phyloP scores from a whole-genome alignment of 2,113 vertebrate genomes.

The Nicator chloris region DNA sequence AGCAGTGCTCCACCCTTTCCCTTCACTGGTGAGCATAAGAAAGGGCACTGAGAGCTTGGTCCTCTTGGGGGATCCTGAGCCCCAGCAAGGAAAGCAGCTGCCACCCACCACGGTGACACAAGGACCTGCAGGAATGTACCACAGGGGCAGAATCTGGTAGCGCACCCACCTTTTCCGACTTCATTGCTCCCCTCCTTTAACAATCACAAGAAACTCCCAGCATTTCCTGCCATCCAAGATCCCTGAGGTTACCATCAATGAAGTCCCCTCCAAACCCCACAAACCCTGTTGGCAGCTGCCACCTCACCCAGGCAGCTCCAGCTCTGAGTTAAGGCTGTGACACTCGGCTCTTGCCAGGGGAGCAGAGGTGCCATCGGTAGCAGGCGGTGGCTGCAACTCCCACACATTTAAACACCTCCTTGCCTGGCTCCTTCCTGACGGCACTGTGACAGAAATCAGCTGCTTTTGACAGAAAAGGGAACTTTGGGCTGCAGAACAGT shows the following conservation, averaged over 20 bases:
- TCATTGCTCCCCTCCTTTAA: neutral
- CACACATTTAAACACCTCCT: neutral
- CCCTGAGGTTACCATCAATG: neutral
- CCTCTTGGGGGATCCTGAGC: neutral
- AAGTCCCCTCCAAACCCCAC: neutral
- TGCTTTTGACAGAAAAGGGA: neutral
- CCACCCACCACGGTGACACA: rapidly evolving
- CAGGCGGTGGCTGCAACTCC: neutral
- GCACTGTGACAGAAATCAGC: neutral
- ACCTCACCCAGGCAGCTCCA: neutral
- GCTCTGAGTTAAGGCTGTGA: rapidly evolving
- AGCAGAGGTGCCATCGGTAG: neutral
- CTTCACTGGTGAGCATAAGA: rapidly evolving
- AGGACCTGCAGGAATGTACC: neutral
- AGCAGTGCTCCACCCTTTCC: rapidly evolving
- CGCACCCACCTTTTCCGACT: rapidly evolving
- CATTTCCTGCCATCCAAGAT: neutral
- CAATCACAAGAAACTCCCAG: neutral
- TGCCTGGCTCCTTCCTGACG: rapidly evolving
- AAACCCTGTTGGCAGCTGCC: neutral
- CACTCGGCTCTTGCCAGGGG: rapidly evolving
- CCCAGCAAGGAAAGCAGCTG: neutral
- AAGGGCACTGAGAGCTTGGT: rapidly evolving
- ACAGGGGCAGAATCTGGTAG: neutral
- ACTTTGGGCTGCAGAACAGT: rapidly evolving